These are phyloP conservation scores for Diadema setosum DNA, from an alignment of 35 echinoderm and acorn worm species.

Conservation along the genomic window DNA sequence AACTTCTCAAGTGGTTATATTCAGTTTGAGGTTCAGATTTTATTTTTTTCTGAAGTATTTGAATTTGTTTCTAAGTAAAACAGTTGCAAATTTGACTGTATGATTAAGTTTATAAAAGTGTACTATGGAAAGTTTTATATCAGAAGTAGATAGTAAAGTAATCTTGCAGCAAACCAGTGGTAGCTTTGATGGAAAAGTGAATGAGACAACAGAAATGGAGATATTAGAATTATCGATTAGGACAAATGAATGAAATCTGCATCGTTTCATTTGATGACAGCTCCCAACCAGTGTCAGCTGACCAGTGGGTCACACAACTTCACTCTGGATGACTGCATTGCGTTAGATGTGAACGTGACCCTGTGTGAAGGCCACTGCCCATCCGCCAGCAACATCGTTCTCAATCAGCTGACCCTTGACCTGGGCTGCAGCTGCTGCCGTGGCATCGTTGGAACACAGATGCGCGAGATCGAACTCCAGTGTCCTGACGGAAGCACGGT, in stretches of 20 bases:
- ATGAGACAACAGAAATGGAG: background rate
- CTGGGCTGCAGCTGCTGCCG: conserved; percentile 27
- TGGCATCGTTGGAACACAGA: background rate
- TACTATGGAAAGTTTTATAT: background rate
- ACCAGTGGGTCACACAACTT: background rate
- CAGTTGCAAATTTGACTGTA: too few species aligned
- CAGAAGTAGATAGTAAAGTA: too few species aligned
- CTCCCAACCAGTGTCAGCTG: background rate
- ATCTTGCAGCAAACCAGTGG: background rate
- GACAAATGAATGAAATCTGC: background rate
- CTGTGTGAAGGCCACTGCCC: conserved; percentile 17
- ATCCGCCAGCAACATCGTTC: background rate
- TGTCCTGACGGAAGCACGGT: conserved; percentile 26
- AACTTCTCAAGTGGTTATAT: too few species aligned
- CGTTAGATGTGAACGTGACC: background rate
- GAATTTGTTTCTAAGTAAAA: too few species aligned
- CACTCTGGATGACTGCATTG: conserved; percentile 16
- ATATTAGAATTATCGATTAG: background rate
- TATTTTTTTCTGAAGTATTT: too few species aligned
- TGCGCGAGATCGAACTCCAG: background rate
- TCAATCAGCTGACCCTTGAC: background rate
- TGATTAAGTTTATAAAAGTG: too few species aligned
- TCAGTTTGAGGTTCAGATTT: too few species aligned
- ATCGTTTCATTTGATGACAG: background rate
- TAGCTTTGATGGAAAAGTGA: background rate